Evolutionary conservation across 2,888 invertebrate species (phyloP), one percentile per base, ranked within the genome.

Genomic region (Scaeva pyrastri): DNA sequence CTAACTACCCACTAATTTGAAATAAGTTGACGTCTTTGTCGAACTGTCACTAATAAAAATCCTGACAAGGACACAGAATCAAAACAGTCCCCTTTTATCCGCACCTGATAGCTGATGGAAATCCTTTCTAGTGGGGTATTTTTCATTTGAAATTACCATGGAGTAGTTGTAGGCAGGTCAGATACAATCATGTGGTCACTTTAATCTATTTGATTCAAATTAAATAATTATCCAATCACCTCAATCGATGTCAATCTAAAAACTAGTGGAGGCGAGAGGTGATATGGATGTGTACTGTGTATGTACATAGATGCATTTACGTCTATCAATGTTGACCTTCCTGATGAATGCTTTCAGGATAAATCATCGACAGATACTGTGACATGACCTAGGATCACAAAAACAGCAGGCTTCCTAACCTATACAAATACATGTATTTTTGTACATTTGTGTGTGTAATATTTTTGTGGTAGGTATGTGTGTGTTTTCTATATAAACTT

Each of bases 331-430:
- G 21, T 39, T 21, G 39, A 60, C 21, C 60, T 60, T 39, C 11
- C 16, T 36, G 8, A 56, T 36, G 31, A 56, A 56, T 56, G 36
- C 1, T 16, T 16, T 56, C 12, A n/a, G n/a, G n/a, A n/a, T 31
- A 8, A 7, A 31, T 31, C 31, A 31, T 23, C n/a, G 14, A 3
- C 14, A 31, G 2, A 50, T 3, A 21, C 0, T 7, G 31, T 31
- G 12, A 60, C 39, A 60, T 21, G 60, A 60, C 60, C 60, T 60
- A 41, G 60, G 39, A 58, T 36, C 39, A 60, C 39, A 60, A 60
- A 60, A 60, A 21, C 12, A 39, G 21, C 60, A 41, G 12, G 39
- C 3, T 41, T 21, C 31, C 31, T 31, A 31, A 39, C 31, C 31
- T 31, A 31, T 2, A 31, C 31, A 31, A 31, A 31, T 5, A 31